These are phyloP conservation scores for Phytoseiulus persimilis DNA, from an alignment of 2,888 invertebrate species.

Conservation along the genomic window DNA sequence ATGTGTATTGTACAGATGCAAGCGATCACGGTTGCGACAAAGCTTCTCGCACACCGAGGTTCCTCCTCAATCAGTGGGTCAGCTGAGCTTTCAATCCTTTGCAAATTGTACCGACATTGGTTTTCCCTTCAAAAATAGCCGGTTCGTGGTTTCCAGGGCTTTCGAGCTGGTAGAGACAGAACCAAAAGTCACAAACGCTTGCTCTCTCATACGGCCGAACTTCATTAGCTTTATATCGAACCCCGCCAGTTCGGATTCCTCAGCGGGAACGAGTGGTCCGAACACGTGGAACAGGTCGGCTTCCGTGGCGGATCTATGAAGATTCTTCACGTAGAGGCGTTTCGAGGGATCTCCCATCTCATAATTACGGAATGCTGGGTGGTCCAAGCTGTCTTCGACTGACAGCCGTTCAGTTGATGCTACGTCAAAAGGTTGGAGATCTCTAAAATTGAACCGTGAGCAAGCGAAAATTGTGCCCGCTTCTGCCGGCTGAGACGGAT, in stretches of 20 bases:
- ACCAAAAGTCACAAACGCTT: constrained; percentile 80
- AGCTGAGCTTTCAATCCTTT: neutral
- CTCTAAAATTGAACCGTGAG: neutral
- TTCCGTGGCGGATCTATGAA: constrained; percentile 68
- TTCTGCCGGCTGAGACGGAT: neutral
- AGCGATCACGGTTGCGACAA: too few relatives aligned
- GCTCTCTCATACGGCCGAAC: constrained; percentile 91
- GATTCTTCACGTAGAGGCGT: constrained; percentile 84
- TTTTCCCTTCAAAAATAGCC: constrained; percentile 72
- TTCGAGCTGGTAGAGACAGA: constrained; percentile 61
- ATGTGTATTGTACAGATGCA: too few relatives aligned
- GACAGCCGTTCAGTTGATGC: neutral
- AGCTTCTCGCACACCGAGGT: too few relatives aligned
- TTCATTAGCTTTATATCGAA: constrained; percentile 74
- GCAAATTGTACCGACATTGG: constrained; percentile 61
- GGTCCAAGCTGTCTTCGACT: constrained; percentile 34
- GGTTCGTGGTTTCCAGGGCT: constrained; percentile 76
- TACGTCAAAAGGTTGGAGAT: neutral
- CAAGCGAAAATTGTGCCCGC: neutral
- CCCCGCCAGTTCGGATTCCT: constrained; percentile 48
- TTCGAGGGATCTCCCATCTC: constrained; percentile 68
- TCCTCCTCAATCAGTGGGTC: too few relatives aligned
- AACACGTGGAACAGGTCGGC: constrained; percentile 48
- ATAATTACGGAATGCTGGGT: constrained; percentile 78
- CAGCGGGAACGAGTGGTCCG: constrained; percentile 49